Base-by-base conservation (phyloP, 2,113 vertebrate species). In the Limanda limanda region DNA sequence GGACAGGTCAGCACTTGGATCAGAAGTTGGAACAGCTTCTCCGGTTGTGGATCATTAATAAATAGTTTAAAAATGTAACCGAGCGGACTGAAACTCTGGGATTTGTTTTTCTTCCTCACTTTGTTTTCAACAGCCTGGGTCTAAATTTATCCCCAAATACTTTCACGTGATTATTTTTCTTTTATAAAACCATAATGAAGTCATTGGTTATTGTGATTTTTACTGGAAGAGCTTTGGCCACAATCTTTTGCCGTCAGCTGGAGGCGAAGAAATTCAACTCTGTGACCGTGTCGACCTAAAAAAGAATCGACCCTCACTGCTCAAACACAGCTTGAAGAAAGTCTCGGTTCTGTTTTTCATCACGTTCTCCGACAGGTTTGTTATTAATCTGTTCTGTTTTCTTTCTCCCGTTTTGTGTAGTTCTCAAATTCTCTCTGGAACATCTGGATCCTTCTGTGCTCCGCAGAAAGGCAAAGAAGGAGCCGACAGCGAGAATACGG, bases 401-500 rank as follows among this genome's bases (percentile, higher is more conserved):
- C 67, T 40, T 14, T 63, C 17, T 79, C n/a, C 45, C 45, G 45
- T 51, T 71, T 51, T 86, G 76, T 87, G 35, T 76, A 99, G 97
- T 89, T 98, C 97, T 4, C 98, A 98, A 91, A 96, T 96, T 58
- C 91, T 96, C 71, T 86, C 92, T 12, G 95, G 89, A 45, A 86
- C 95, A 23, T 68, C 94, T 62, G 95, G 94, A 73, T 72, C 95
- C 21, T 90, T 95, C 12, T 85, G 95, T 1, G 93, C 94, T 8
- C 86, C 94, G 5, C 94, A 95, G 66, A 99, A 98, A 91, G 90
- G 94, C 64, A 99, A 98, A 86, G 98, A 99, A 1, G 91, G 88
- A 67, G 74, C 91, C 4, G 97, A 99, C 76, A 95, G 84, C 25
- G 97, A 99, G 76, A 99, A 83, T 81, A 89, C 96, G 5, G 97